phyloP scores from a whole-genome alignment of 2,797 vertebrate genomes.

The Propithecus deckenii region DNA sequence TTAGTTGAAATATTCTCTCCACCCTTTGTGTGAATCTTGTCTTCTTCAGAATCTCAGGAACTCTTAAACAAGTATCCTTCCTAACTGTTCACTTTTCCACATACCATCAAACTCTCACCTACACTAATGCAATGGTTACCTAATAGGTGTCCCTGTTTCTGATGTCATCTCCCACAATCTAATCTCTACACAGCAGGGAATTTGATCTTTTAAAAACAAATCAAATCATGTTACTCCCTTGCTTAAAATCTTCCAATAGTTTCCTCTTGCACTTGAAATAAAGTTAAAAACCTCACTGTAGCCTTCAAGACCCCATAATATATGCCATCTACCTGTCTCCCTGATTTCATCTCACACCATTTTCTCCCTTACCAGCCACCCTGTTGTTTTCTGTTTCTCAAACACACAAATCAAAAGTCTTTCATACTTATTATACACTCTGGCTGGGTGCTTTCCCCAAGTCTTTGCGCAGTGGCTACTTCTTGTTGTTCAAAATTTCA shows the following conservation, averaged over 20 bases:
- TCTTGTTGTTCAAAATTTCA: background rate
- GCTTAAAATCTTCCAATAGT: constrained; percentile 5
- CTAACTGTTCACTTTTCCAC: background rate
- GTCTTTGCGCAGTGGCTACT: background rate
- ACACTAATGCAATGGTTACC: background rate
- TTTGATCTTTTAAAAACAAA: background rate
- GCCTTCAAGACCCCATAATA: background rate
- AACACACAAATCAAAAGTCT: background rate
- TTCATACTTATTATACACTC: background rate
- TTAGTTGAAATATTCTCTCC: background rate
- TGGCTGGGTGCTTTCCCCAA: background rate
- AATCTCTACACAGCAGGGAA: background rate
- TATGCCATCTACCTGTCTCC: background rate
- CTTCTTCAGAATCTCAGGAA: background rate
- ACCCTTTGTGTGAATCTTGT: background rate
- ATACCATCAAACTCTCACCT: background rate
- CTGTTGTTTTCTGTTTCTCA: background rate
- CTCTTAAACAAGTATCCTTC: background rate
- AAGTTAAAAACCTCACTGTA: background rate
- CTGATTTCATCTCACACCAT: background rate
- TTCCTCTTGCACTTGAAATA: constrained; percentile 13
- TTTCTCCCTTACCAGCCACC: background rate
- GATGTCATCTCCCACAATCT: background rate
- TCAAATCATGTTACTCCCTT: background rate
- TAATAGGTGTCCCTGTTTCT: background rate